Base-by-base conservation (phyloP, 1,140 invertebrate genomes). In the Drosophila yakuba region DNA sequence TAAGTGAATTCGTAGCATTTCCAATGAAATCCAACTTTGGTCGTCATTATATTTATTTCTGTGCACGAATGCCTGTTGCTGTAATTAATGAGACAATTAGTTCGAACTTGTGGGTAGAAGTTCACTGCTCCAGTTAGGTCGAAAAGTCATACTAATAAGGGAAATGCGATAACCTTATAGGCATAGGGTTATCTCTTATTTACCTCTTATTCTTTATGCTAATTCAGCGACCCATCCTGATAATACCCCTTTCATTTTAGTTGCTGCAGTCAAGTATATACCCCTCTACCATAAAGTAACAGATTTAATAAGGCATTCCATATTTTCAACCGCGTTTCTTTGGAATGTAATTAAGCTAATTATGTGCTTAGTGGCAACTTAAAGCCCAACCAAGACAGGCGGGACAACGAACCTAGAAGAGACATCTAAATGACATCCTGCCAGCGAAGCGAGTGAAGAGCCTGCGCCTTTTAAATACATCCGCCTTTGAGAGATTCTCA, bases 1-100 rank as follows among this genome's bases (percentile, higher is more conserved):
- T 20, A 2, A 2, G 20, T 20, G 20, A 32, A 8, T 32, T 32
- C 7, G 8, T 32, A 32, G 32, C 7, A 32, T 32, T 8, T 0
- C 7, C 2, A 32, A 32, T 32, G 32, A 32, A 32, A 8, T 32
- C 8, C 0, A 10, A 10, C 32, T 32, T 32, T 32, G 7, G 2
- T 10, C 8, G 25, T 4, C 4, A 32, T 6, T 2, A 17, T 17
- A 35, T 59, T n/a, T 50, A 41, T 50, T 32, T 36, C 15, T 23
- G 36, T 62, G 58, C 48, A 62, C 17, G 11, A 28, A 28, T 4
- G 35, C 63, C 44, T 28, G 10, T 32, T 48, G 59, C 36, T 67
- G 47, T 3, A 67, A 61, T 66, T 50, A 62, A 67, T 35, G 44
- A 63, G 63, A 63, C 58, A 67, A 67, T 67, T 67, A 35, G 25